phyloP scores from a whole-genome alignment of 2,113 vertebrate genomes.

The Shinisaurus crocodilurus region DNA sequence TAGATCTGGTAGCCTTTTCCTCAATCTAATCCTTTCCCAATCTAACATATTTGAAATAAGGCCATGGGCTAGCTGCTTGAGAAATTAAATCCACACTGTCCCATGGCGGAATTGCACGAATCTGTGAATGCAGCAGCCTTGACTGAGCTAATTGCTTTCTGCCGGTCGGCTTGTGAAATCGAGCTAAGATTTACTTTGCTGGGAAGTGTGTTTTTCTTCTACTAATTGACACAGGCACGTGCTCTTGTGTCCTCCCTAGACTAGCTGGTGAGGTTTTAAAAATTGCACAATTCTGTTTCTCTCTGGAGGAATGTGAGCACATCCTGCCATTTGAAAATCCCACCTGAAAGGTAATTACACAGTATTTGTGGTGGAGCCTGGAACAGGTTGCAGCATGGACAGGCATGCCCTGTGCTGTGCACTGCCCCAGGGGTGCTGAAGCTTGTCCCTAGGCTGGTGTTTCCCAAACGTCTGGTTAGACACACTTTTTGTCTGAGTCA shows the following conservation, averaged over 20 bases:
- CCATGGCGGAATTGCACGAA: conserved; percentile 52
- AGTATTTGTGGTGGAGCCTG: conserved; percentile 7
- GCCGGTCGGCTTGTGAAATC: conserved; percentile 49
- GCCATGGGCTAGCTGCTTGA: conserved; percentile 49
- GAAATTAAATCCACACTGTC: conserved; percentile 64
- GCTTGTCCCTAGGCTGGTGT: neutral
- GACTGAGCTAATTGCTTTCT: conserved; percentile 55
- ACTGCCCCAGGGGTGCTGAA: neutral
- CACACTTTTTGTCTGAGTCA: neutral
- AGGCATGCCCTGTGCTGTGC: neutral
- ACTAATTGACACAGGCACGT: conserved; percentile 40
- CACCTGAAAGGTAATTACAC: conserved; percentile 44
- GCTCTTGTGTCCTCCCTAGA: neutral
- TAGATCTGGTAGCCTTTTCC: conserved; percentile 45
- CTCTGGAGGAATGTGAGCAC: conserved; percentile 33
- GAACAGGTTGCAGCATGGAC: neutral
- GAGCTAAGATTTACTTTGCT: conserved; percentile 47
- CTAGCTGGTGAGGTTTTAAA: conserved; percentile 20
- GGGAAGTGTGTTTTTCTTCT: conserved; percentile 55
- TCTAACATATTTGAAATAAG: conserved; percentile 59
- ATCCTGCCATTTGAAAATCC: conserved; percentile 29
- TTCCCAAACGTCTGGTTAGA: neutral
- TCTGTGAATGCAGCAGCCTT: conserved; percentile 67
- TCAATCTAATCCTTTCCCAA: conserved; percentile 64
- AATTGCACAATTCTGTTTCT: conserved; percentile 28